Evolutionary conservation across 2,888 invertebrate species (phyloP), one percentile per base, ranked within the genome.

Genomic region (Mylabris sibirica): DNA sequence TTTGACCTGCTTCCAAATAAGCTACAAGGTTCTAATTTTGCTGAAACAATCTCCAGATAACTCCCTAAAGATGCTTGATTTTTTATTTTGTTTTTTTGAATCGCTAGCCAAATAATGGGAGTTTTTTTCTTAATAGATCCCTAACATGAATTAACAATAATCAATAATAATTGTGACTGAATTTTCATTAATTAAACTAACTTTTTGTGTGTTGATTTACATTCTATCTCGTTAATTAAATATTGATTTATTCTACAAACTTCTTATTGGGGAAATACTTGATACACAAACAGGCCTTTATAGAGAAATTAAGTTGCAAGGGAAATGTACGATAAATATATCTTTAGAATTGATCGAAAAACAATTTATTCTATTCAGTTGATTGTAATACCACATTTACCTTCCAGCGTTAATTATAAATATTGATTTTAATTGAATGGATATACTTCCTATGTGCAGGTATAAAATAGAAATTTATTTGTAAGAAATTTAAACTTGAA

Each of bases 131-230:
- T 62, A 71, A 72, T 71, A 74, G 70, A 71, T 75, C 71, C 74
- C 71, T 70, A 66, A n/a, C n/a, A n/a, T n/a, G 17, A 68, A 70
- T 9, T 22, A 9, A 20, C 74, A 71, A 69, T 69, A 70, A 72
- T 65, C 72, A 49, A 49, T 26, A 69, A 44, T 3, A 68, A 11
- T 49, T 9, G 70, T 65, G 69, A 70, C 73, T 72, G 73, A 73
- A 70, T 72, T 75, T 72, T 71, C 74, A 70, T 72, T 75, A 72
- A 74, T 67, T 72, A 66, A 74, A 74, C 69, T 72, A 66, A 74
- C 69, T 71, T 68, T 72, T 69, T 20, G 17, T 69, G 5, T 72
- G 74, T 71, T 74, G 72, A 74, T 74, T 74, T 74, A 72, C 66
- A 69, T 53, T 64, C 62, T 61, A 67, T 72, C 70, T 73, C 66